phyloP scores from a whole-genome alignment of 2,113 vertebrate genomes.

The Salvelinus namaycush region DNA sequence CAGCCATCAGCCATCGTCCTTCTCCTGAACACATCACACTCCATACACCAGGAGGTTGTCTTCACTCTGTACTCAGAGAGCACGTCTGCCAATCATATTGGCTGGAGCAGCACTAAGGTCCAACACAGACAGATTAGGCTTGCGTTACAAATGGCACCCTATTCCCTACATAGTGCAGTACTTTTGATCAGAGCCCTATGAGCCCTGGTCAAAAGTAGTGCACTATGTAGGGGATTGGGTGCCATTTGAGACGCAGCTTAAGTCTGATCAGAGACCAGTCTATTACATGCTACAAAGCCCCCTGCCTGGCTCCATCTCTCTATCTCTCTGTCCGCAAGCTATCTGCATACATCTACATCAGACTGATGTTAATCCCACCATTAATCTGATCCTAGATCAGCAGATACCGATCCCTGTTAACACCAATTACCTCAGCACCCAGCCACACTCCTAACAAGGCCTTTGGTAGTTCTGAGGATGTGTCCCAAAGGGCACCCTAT shows the following conservation, averaged over 20 bases:
- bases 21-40: neutral
- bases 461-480: conserved; percentile 17
- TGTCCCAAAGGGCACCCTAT: no score
- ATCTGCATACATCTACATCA: conserved; percentile 8
- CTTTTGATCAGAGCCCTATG: no score
- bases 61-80: neutral
- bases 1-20: neutral
- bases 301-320: neutral
- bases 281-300: neutral
- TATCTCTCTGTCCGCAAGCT: neutral
- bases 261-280: neutral
- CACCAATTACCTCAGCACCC: conserved; percentile 17
- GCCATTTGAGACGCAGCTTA: neutral
- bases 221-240: no score
- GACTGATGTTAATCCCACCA: neutral
- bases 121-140: neutral
- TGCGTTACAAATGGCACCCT: no score
- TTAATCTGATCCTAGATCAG: neutral
- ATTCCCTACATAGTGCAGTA: no score
- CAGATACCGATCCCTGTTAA: conserved; percentile 23
- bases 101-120: neutral
- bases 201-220: no score
- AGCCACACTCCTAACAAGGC: conserved; percentile 37
- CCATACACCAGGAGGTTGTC: neutral
- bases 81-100: neutral